phyloP scores from a whole-genome alignment of 1,140 invertebrate genomes.

The Pectinophora gossypiella region DNA sequence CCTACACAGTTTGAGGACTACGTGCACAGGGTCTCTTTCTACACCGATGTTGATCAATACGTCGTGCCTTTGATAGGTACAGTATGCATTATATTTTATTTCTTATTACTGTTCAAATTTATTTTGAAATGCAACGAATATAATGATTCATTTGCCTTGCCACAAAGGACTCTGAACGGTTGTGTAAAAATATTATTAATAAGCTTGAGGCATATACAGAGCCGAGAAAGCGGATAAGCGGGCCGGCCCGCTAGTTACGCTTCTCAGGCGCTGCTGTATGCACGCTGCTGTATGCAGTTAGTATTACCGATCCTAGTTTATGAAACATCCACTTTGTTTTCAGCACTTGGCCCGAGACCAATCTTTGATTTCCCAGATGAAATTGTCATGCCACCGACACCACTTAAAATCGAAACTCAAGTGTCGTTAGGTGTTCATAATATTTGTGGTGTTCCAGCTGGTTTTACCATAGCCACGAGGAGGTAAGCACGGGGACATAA shows the following conservation, averaged over 20 bases:
- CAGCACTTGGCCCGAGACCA: conserved; percentile 57
- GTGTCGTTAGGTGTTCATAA: conserved; percentile 39
- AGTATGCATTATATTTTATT: neutral
- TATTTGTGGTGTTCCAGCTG: conserved; percentile 37
- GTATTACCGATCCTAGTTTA: no score
- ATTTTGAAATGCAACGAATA: no score
- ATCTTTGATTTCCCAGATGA: conserved; percentile 55
- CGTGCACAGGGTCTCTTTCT: conserved; percentile 51
- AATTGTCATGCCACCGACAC: conserved; percentile 38
- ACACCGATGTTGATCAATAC: conserved; percentile 58
- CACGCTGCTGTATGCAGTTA: no score
- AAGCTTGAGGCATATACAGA: no score
- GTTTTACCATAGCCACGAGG: conserved; percentile 43
- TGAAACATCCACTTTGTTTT: neutral
- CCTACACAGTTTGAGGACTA: conserved; percentile 53
- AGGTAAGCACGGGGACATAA: no score
- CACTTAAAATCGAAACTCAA: conserved; percentile 51
- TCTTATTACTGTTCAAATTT: no score
- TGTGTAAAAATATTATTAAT: no score
- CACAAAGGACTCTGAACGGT: no score
- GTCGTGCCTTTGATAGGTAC: conserved; percentile 52
- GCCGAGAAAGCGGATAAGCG: no score
- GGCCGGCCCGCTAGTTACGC: no score
- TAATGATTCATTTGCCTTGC: no score
- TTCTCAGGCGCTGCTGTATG: no score